Conservation (phyloP, 1,140 invertebrate species). For the Pomacea maculata region DNA sequence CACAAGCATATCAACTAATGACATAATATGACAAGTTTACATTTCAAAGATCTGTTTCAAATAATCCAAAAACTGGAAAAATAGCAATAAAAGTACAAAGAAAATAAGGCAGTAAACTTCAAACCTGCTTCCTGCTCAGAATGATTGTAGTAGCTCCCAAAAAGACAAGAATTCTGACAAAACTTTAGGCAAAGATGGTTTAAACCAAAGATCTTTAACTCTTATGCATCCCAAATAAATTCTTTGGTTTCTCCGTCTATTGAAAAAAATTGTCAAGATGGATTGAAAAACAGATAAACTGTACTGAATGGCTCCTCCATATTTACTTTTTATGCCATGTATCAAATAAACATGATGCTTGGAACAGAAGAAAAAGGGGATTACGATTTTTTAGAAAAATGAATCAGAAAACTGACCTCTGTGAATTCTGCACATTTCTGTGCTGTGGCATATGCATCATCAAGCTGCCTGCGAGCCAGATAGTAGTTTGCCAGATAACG, state of each 20-base stretch:
- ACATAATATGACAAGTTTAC: background rate
- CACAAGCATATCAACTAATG: background rate
- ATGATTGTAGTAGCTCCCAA: background rate
- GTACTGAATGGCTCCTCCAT: background rate
- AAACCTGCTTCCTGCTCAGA: background rate
- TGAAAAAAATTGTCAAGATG: background rate
- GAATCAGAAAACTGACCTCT: conserved; percentile 64
- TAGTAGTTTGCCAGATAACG: conserved; percentile 92
- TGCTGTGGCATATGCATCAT: conserved; percentile 89
- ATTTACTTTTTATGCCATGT: background rate
- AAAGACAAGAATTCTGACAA: too few relatives aligned
- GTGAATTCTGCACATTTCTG: conserved; percentile 90
- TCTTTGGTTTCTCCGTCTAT: background rate
- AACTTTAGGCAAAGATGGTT: too few relatives aligned
- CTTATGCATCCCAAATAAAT: background rate
- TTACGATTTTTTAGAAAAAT: background rate
- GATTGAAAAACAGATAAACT: background rate
- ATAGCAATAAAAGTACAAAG: background rate
- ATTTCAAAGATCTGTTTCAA: too few relatives aligned
- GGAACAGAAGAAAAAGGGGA: background rate
- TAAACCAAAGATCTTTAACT: background rate
- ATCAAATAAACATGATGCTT: background rate
- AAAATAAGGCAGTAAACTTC: background rate
- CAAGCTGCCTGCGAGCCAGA: conserved; percentile 78
- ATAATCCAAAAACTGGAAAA: background rate